Evolutionary conservation across 2,888 invertebrate species (phyloP).

Genomic region (Notodonta ziczac): DNA sequence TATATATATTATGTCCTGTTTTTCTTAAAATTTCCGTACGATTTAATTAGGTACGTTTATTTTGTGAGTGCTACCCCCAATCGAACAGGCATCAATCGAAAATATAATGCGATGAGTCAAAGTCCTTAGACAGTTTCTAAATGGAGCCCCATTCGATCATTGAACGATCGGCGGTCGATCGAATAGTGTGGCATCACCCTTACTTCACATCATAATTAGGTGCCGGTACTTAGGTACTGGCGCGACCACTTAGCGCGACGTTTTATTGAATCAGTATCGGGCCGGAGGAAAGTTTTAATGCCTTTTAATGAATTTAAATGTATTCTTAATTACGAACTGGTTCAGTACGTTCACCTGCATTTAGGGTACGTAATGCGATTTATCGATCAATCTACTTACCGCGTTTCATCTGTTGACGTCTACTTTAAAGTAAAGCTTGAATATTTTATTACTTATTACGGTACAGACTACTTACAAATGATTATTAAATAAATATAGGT

Average conservation of each 20-base stretch:
- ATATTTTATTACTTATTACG: not conserved
- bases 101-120: no score
- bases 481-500: no score
- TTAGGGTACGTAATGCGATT: slow-evolving; percentile 44
- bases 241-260: slow-evolving; percentile 55
- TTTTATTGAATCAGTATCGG: slow-evolving; percentile 61
- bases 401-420: slow-evolving; percentile 1
- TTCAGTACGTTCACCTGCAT: slow-evolving; percentile 73
- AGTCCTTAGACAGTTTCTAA: no score
- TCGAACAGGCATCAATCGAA: no score
- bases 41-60: no score
- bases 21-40: no score
- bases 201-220: slow-evolving; percentile 37
- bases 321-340: slow-evolving; percentile 81
- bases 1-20: no score
- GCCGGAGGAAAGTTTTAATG: slow-evolving; percentile 70
- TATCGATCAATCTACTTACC: slow-evolving; percentile 28
- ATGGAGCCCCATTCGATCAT: no score
- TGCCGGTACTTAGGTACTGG: slow-evolving; percentile 51
- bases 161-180: slow-evolving; percentile 16
- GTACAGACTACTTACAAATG: no score
- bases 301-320: slow-evolving; percentile 82
- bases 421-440: not conserved
- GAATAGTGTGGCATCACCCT: slow-evolving; percentile 3
- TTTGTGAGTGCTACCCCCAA: no score